phyloP scores from a whole-genome alignment of 2,113 vertebrate species.

The Embiotoca jacksoni region DNA sequence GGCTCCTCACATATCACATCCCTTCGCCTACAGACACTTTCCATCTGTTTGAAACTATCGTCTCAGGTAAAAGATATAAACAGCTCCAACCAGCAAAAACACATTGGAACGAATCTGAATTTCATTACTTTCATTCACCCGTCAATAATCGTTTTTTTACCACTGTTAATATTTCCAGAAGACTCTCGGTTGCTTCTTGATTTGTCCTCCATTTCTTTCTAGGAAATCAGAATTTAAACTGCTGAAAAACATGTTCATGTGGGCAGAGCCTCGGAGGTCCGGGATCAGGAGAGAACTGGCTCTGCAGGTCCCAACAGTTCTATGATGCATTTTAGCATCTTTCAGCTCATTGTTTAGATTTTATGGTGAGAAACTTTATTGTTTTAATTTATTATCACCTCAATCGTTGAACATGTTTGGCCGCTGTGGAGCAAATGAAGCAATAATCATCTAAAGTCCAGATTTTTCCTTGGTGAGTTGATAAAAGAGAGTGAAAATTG shows the following conservation, averaged over 20 bases:
- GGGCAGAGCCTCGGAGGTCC: too few species aligned
- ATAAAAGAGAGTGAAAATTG: too few species aligned
- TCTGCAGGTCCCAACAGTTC: background rate
- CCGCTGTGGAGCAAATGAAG: too few species aligned
- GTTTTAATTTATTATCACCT: too few species aligned
- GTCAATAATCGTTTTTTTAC: background rate
- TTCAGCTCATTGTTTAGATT: background rate
- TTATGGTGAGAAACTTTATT: background rate
- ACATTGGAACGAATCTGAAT: background rate
- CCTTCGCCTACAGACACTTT: background rate
- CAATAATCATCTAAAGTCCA: too few species aligned
- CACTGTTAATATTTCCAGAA: conserved; percentile 16
- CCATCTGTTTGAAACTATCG: background rate
- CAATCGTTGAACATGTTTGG: too few species aligned
- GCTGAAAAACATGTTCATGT: too few species aligned
- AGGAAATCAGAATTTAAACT: too few species aligned
- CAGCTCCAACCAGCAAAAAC: background rate
- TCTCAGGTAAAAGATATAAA: background rate
- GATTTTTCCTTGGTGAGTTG: too few species aligned
- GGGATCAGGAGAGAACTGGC: background rate
- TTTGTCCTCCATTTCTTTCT: background rate
- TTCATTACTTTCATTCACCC: background rate
- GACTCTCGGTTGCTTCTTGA: conserved; percentile 5
- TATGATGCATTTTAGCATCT: background rate
- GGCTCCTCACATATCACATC: conserved; percentile 14